phyloP scores from a whole-genome alignment of 2,888 invertebrate species.

The Platypus cylindrus region DNA sequence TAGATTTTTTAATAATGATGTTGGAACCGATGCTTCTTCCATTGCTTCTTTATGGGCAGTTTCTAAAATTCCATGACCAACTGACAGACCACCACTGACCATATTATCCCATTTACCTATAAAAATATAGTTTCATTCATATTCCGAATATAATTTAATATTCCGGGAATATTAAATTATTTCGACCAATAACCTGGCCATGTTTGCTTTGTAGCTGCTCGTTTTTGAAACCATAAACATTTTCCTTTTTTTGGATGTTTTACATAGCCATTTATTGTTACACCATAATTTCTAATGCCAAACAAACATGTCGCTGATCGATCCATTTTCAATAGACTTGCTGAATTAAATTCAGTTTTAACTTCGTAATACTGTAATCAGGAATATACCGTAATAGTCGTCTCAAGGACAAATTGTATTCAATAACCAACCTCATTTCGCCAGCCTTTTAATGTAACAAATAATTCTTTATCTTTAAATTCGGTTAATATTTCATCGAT shows the following conservation, averaged over 20 bases:
- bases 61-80: conserved; percentile 76
- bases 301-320: conserved; percentile 87
- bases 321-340: conserved; percentile 66
- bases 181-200: conserved; percentile 68
- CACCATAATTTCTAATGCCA: conserved; percentile 88
- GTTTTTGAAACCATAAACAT: conserved; percentile 85
- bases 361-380: conserved; percentile 69
- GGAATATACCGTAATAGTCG: conserved; percentile 1
- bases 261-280: conserved; percentile 88
- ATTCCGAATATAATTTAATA: too few relatives aligned
- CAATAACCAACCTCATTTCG: conserved; percentile 62
- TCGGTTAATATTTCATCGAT: conserved; percentile 69
- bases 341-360: conserved; percentile 55
- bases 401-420: not conserved
- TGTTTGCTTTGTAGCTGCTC: conserved; percentile 84
- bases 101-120: conserved; percentile 87
- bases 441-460: conserved; percentile 81
- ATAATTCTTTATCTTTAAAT: conserved; percentile 60
- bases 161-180: too few relatives aligned
- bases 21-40: conserved; percentile 85
- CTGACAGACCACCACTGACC: conserved; percentile 86
- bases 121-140: too few relatives aligned
- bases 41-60: conserved; percentile 88
- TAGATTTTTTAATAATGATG: conserved; percentile 61
- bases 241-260: conserved; percentile 72